A percentile compares a stretch with the other conserved stretches of the same genome.
phyloP scores from a whole-genome alignment of 2,797 vertebrate genomes.

The Manis crassicaudata region DNA sequence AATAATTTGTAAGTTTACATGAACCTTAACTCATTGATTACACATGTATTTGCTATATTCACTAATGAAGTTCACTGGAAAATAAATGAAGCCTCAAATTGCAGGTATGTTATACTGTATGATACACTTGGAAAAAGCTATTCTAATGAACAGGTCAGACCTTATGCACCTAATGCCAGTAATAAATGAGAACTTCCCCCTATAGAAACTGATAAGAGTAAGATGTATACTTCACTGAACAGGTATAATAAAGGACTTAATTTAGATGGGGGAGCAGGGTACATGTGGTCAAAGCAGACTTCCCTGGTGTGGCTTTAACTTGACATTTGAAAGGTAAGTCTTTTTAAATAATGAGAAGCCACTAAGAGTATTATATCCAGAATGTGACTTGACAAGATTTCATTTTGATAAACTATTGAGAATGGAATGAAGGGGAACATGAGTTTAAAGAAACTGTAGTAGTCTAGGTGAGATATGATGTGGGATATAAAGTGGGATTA shows the following conservation, averaged over 20 bases:
- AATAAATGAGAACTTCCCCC: background rate
- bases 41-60: background rate
- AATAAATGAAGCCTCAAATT: background rate
- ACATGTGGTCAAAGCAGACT: background rate
- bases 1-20: background rate
- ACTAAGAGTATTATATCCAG: background rate
- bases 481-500: background rate
- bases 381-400: background rate
- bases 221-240: background rate
- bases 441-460: background rate
- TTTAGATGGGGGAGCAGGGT: background rate
- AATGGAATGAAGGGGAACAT: background rate
- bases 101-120: background rate
- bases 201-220: background rate
- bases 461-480: background rate
- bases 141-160: background rate
- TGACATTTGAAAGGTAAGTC: background rate
- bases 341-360: background rate
- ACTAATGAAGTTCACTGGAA: background rate
- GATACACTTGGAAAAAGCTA: background rate
- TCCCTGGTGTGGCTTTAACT: background rate
- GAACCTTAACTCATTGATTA: background rate
- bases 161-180: background rate
- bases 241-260: background rate
- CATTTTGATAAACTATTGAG: background rate